These are phyloP conservation scores for Nanger granti DNA, from an alignment of 2,113 vertebrate species.

Conservation along the genomic window DNA sequence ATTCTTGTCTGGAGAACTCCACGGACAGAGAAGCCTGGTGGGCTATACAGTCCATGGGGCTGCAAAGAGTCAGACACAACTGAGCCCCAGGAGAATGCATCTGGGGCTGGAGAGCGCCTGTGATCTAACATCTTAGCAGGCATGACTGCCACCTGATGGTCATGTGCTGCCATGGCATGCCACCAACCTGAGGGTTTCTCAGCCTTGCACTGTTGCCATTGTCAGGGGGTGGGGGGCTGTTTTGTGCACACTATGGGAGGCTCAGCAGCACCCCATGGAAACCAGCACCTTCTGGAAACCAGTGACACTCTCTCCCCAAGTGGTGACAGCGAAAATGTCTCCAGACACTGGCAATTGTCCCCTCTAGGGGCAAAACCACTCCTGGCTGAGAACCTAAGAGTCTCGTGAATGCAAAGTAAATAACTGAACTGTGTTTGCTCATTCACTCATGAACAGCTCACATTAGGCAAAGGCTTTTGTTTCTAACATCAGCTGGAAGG, in stretches of 20 bases:
- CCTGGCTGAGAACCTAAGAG: neutral
- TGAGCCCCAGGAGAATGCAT: neutral
- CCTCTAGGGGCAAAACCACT: neutral
- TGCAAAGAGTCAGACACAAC: neutral
- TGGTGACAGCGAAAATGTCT: neutral
- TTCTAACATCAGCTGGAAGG: neutral
- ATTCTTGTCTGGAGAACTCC: neutral
- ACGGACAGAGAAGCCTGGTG: neutral
- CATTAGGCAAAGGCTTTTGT: neutral
- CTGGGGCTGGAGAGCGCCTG: rapidly evolving
- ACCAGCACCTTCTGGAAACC: neutral
- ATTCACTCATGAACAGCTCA: neutral
- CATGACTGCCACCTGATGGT: slow-evolving; percentile 18
- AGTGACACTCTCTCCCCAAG: neutral
- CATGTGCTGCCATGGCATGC: neutral
- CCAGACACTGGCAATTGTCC: neutral
- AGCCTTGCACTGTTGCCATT: neutral
- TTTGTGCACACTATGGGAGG: neutral
- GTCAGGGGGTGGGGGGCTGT: rapidly evolving
- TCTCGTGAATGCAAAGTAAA: neutral
- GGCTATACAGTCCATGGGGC: neutral
- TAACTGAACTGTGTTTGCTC: neutral
- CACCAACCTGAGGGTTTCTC: neutral
- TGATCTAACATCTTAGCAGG: too few species aligned
- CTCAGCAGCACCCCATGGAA: neutral